A percentile compares a stretch with the other conserved stretches of the same genome.
Conservation (phyloP, 2,797 vertebrate genomes). For the Anguilla obscura region DNA sequence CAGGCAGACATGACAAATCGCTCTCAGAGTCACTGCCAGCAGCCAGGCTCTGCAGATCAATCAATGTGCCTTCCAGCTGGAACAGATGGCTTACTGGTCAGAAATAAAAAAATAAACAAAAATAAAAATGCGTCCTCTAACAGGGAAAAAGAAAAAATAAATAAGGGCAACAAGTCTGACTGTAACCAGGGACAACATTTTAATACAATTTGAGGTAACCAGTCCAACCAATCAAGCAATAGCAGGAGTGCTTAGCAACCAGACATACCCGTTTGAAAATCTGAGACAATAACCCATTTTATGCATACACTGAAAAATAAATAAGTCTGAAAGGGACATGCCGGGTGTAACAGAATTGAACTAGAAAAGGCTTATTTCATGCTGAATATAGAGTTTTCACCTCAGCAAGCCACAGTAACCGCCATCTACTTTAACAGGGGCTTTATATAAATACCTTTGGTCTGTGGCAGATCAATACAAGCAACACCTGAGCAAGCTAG, state of each 20-base stretch:
- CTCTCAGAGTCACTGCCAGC: slow-evolving; percentile 13
- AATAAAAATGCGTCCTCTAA: not conserved
- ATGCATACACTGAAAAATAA: not conserved
- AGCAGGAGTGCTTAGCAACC: not conserved
- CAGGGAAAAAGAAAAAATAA: not conserved
- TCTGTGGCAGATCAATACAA: not conserved
- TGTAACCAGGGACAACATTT: not conserved
- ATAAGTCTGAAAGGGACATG: not conserved
- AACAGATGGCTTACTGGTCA: not conserved
- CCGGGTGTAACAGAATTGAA: not conserved
- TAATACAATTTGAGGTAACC: not conserved
- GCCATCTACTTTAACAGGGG: not conserved
- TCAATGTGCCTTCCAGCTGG: not conserved
- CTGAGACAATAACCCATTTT: not conserved
- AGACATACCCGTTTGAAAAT: not conserved
- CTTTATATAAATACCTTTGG: not conserved
- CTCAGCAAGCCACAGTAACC: not conserved
- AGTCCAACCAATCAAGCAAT: not conserved
- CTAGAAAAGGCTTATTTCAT: not conserved
- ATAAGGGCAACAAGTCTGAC: not conserved
- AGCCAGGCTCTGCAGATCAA: slow-evolving; percentile 15
- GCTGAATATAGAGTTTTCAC: not conserved
- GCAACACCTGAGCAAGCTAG: not conserved
- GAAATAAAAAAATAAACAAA: not conserved
- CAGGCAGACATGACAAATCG: slow-evolving; percentile 29